phyloP scores from a whole-genome alignment of 2,888 invertebrate genomes.

The Eulithis testata region DNA sequence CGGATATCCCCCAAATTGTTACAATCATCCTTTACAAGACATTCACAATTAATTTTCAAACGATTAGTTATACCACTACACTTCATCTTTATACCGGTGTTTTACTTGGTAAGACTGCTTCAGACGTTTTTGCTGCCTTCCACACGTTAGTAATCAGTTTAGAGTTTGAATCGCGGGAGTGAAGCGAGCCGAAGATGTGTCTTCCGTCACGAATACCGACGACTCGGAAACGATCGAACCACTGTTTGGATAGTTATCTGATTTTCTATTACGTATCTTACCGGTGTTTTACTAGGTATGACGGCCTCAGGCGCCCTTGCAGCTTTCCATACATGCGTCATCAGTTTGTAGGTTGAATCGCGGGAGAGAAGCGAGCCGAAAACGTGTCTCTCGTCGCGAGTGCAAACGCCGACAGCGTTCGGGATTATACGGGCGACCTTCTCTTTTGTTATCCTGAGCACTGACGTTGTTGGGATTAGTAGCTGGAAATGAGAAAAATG shows the following conservation, averaged over 20 bases:
- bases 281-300: conserved; percentile 65
- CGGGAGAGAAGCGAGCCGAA: conserved; percentile 96
- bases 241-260: conserved; percentile 94
- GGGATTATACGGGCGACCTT: conserved; percentile 97
- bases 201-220: conserved; percentile 92
- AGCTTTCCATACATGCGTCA: conserved; percentile 93
- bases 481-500: conserved; percentile 78
- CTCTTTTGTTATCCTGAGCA: conserved; percentile 95
- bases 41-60: no score
- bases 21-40: no score
- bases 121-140: no score
- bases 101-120: no score
- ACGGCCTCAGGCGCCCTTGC: conserved; percentile 79
- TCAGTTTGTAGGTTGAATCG: conserved; percentile 94
- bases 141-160: conserved; percentile 93
- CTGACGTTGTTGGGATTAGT: conserved; percentile 93
- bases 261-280: conserved; percentile 33
- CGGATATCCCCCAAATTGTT: no score
- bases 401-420: conserved; percentile 95
- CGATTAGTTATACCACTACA: no score
- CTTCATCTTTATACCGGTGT: no score
- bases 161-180: conserved; percentile 95
- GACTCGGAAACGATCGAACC: no score
- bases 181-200: conserved; percentile 95
- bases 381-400: conserved; percentile 93